A percentile compares a stretch with the other conserved stretches of the same genome.
Evolutionary conservation across 2,113 vertebrate genomes (phyloP).

Genomic region (Lipotes vexillifer): DNA sequence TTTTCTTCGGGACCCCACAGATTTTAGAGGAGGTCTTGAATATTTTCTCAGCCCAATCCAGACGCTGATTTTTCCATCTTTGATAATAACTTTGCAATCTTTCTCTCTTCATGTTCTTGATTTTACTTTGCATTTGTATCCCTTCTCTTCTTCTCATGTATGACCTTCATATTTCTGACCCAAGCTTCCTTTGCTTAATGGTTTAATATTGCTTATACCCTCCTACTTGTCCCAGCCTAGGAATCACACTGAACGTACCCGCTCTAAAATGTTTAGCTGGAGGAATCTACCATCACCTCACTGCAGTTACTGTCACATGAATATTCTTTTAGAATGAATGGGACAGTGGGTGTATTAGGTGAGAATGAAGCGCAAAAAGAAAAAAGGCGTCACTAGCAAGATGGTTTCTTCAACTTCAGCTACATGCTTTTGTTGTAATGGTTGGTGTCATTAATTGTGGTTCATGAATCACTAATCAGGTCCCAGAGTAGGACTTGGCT

Average conservation of each 20-base stretch:
- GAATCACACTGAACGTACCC: background rate
- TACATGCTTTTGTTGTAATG: rapidly evolving
- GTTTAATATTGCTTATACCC: background rate
- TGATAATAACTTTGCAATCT: background rate
- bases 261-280: background rate
- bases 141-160: background rate
- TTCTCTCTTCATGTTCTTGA: background rate
- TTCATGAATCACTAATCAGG: background rate
- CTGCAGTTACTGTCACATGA: background rate
- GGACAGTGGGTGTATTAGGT: background rate
- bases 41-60: background rate
- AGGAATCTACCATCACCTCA: background rate
- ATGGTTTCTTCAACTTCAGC: background rate
- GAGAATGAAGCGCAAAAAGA: background rate
- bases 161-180: background rate
- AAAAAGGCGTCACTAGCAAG: background rate
- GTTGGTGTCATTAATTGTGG: background rate
- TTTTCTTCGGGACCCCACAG: background rate
- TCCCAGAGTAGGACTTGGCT: conserved; percentile 19
- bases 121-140: background rate
- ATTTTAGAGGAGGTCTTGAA: background rate
- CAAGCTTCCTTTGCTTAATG: background rate
- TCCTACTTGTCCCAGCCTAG: background rate
- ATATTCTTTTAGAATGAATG: background rate
- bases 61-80: background rate